Percentiles rank a stretch among this genome's conserved stretches.
Evolutionary conservation across 1,140 invertebrate genomes (phyloP).

Genomic region (Eriosoma lanigerum): DNA sequence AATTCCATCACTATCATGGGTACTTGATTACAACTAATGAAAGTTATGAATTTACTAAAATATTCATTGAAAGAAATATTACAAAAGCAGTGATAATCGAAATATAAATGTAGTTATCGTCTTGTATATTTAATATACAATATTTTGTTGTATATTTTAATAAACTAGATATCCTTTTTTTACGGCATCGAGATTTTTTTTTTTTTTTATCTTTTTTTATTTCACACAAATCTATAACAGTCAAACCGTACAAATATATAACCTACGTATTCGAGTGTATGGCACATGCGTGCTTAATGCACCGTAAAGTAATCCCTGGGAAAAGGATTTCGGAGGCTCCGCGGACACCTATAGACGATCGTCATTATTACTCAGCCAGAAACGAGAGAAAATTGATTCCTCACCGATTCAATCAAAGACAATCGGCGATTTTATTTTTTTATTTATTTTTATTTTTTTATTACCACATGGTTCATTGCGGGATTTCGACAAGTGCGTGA

Average conservation of each 20-base stretch:
- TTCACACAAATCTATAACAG: too few relatives aligned
- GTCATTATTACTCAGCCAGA: slow-evolving; percentile 30
- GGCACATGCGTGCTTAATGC: slow-evolving; percentile 36
- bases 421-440: slow-evolving; percentile 45
- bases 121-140: too few relatives aligned
- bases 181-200: too few relatives aligned
- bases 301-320: slow-evolving; percentile 29
- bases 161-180: too few relatives aligned
- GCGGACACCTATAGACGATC: slow-evolving; percentile 14
- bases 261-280: neutral
- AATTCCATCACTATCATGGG: too few relatives aligned
- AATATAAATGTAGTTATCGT: too few relatives aligned
- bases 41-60: too few relatives aligned
- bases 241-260: neutral
- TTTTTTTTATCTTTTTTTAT: too few relatives aligned
- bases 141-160: too few relatives aligned
- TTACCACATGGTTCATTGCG: slow-evolving; percentile 17
- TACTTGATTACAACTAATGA: too few relatives aligned
- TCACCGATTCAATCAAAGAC: slow-evolving; percentile 15
- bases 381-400: slow-evolving; percentile 42
- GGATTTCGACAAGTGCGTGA: slow-evolving; percentile 28
- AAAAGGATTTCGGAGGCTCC: slow-evolving; percentile 15
- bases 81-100: too few relatives aligned
- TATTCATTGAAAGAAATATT: too few relatives aligned
- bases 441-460: slow-evolving; percentile 8